phyloP scores from a whole-genome alignment of 2,113 vertebrate genomes.

The Hypocryptadius cinnamomeus region DNA sequence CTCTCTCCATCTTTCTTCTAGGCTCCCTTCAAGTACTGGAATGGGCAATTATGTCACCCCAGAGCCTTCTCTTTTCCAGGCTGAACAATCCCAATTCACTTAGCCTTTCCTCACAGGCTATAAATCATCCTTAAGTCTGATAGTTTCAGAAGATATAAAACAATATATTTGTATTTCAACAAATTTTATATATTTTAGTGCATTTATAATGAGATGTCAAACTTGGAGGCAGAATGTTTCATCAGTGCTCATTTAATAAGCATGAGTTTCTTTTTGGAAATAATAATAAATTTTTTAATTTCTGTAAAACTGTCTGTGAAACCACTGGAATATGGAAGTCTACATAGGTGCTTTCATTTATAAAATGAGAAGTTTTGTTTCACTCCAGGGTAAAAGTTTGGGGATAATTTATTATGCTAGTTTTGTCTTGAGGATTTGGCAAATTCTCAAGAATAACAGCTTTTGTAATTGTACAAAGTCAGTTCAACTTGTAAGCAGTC shows the following conservation, averaged over 20 bases:
- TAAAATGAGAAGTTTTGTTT: neutral
- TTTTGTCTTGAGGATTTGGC: conserved; percentile 28
- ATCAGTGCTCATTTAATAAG: neutral
- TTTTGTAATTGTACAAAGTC: neutral
- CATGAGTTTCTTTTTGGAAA: neutral
- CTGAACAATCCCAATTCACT: neutral
- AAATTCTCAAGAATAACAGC: conserved; percentile 24
- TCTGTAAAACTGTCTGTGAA: neutral
- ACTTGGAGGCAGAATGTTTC: neutral
- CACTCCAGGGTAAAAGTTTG: neutral
- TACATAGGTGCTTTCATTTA: neutral
- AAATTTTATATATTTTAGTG: neutral
- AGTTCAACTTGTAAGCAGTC: neutral
- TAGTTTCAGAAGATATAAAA: neutral
- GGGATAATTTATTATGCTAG: neutral
- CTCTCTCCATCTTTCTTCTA: neutral
- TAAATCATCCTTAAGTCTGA: neutral
- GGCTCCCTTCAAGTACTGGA: neutral
- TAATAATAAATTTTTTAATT: neutral
- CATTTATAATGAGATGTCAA: neutral
- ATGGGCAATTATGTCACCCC: neutral
- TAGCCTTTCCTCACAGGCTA: neutral
- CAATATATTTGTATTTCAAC: neutral
- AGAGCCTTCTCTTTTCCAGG: neutral
- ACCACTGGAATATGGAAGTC: neutral